These are phyloP conservation scores for Takifugu flavidus DNA, from an alignment of 2,113 vertebrate genomes.

Conservation along the genomic window DNA sequence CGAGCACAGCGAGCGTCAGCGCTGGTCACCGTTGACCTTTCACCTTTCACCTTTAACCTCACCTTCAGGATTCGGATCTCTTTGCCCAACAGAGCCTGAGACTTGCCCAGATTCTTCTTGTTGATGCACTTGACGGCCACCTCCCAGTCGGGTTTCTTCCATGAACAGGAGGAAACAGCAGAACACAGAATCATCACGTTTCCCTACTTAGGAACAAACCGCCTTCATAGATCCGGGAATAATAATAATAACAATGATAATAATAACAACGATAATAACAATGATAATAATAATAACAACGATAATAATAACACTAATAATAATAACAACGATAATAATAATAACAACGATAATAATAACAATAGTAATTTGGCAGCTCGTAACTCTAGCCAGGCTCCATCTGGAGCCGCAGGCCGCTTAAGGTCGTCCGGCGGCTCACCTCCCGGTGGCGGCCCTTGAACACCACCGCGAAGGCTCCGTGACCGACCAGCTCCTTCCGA, in stretches of 20 bases:
- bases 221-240: too few relatives aligned
- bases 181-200: neutral
- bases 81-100: constrained; percentile 93
- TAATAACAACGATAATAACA: too few relatives aligned
- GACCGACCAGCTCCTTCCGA: constrained; percentile 93
- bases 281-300: too few relatives aligned
- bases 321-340: too few relatives aligned
- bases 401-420: constrained; percentile 58
- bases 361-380: too few relatives aligned
- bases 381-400: too few relatives aligned
- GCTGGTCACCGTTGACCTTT: too few relatives aligned
- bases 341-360: too few relatives aligned
- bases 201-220: too few relatives aligned
- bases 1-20: neutral
- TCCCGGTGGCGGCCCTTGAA: constrained; percentile 93
- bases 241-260: too few relatives aligned
- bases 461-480: constrained; percentile 96
- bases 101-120: constrained; percentile 97
- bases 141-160: constrained; percentile 92
- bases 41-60: constrained; percentile 34
- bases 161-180: neutral
- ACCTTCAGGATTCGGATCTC: constrained; percentile 99
- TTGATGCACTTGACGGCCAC: constrained; percentile 98
- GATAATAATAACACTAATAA: too few relatives aligned
- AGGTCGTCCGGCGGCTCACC: constrained; percentile 75